Percentiles rank a stretch among this genome's conserved stretches.
Evolutionary conservation across 2,797 vertebrate genomes (phyloP).

Genomic region (Lagocephalus sceleratus): DNA sequence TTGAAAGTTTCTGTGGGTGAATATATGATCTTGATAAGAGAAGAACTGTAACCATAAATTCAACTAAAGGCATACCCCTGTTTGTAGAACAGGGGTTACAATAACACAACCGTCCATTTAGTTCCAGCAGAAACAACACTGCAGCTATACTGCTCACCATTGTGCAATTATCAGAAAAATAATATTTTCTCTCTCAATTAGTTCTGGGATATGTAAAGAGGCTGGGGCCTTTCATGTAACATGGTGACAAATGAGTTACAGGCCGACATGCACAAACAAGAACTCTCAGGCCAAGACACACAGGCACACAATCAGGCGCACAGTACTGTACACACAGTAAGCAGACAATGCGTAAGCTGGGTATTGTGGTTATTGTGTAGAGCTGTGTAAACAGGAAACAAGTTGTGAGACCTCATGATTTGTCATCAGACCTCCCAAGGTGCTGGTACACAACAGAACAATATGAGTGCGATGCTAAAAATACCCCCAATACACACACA

Average conservation of each 20-base stretch:
- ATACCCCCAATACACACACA: conserved; percentile 36
- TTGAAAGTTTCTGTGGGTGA: neutral
- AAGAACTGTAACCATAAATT: neutral
- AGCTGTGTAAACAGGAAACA: conserved; percentile 66
- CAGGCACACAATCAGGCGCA: conserved; percentile 21
- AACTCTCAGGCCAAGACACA: conserved; percentile 35
- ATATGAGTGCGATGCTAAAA: conserved; percentile 55
- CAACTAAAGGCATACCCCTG: neutral
- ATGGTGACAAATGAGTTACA: conserved; percentile 40
- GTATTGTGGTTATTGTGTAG: conserved; percentile 50
- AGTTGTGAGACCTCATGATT: conserved; percentile 41
- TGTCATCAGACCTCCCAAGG: conserved; percentile 60
- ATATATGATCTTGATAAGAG: neutral
- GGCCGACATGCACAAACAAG: conserved; percentile 32
- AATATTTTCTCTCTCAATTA: conserved; percentile 56
- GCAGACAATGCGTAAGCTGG: conserved; percentile 50
- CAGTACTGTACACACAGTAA: conserved; percentile 37
- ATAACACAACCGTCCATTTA: conserved; percentile 19
- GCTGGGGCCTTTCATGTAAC: conserved; percentile 29
- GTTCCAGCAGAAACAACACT: conserved; percentile 49
- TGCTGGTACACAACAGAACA: conserved; percentile 47
- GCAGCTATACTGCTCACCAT: conserved; percentile 22
- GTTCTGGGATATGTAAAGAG: conserved; percentile 26
- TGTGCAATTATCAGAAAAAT: conserved; percentile 45
- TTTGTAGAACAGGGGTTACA: neutral